phyloP scores from a whole-genome alignment of 2,888 invertebrate species.

The Scaptomyza cyrtandrae region DNA sequence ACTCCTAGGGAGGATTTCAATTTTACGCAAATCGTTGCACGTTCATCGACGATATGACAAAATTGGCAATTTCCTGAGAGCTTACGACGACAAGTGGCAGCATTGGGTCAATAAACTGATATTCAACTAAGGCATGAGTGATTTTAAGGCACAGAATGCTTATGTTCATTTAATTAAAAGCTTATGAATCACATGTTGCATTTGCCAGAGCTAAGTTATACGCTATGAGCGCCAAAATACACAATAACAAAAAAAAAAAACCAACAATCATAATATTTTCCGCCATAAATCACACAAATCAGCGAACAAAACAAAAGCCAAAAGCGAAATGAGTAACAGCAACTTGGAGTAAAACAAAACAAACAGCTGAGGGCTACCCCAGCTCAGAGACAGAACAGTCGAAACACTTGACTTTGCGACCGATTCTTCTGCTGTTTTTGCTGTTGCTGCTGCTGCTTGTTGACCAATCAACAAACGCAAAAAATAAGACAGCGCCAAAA shows the following conservation, averaged over 20 bases:
- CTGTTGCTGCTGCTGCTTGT: conserved; percentile 11
- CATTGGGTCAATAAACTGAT: conserved; percentile 49
- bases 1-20: conserved; percentile 64
- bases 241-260: conserved; percentile 41
- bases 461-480: conserved; percentile 62
- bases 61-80: conserved; percentile 43
- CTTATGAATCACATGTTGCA: conserved; percentile 74
- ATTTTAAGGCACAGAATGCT: conserved; percentile 24
- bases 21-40: conserved; percentile 73
- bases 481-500: conserved; percentile 58
- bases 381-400: conserved; percentile 7
- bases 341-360: conserved; percentile 26
- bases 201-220: conserved; percentile 19
- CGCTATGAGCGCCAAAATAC: conserved; percentile 16
- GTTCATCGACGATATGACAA: conserved; percentile 76
- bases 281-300: conserved; percentile 69
- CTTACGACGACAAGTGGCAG: conserved; percentile 25
- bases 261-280: conserved; percentile 59
- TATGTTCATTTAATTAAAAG: conserved; percentile 57
- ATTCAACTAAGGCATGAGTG: conserved; percentile 31
- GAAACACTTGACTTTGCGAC: background rate
- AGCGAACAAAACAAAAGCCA: conserved; percentile 65
- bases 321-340: conserved; percentile 57
- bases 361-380: conserved; percentile 70
- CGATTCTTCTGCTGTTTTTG: background rate